phyloP scores from a whole-genome alignment of 2,888 invertebrate species.

The Spodoptera picta region DNA sequence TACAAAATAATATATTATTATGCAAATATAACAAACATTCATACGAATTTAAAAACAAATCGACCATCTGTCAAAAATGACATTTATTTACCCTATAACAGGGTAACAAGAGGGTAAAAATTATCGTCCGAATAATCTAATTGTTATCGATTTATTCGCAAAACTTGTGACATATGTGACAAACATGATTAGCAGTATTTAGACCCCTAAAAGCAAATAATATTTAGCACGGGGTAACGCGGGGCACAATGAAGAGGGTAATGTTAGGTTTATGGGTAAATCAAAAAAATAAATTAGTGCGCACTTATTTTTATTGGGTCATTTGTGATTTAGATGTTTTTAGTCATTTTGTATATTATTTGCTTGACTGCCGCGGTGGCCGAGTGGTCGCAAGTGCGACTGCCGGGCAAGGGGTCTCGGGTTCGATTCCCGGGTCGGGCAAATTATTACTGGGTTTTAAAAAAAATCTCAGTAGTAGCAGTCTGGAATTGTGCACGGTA shows the following conservation, averaged over 20 bases:
- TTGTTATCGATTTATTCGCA: slow-evolving; percentile 42
- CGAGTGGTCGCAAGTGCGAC: too few relatives aligned
- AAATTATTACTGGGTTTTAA: too few relatives aligned
- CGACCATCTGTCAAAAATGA: neutral
- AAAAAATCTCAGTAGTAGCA: too few relatives aligned
- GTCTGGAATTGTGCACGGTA: too few relatives aligned
- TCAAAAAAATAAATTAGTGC: slow-evolving; percentile 58
- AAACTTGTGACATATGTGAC: slow-evolving; percentile 58
- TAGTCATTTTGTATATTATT: too few relatives aligned
- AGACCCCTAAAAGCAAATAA: slow-evolving; percentile 39
- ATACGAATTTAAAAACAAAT: too few relatives aligned
- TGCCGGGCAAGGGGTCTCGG: too few relatives aligned
- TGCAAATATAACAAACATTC: too few relatives aligned
- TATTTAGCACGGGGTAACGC: slow-evolving; percentile 13
- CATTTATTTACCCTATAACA: too few relatives aligned
- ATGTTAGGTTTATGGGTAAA: slow-evolving; percentile 40
- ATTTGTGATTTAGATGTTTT: slow-evolving; percentile 25
- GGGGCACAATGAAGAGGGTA: slow-evolving; percentile 2
- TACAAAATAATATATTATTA: neutral
- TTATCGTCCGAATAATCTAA: slow-evolving; percentile 14
- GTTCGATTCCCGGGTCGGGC: too few relatives aligned
- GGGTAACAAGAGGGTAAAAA: neutral
- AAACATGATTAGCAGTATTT: slow-evolving; percentile 57
- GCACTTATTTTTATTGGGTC: slow-evolving; percentile 52
- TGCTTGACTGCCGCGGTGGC: too few relatives aligned